Evolutionary conservation across 2,797 vertebrate species (phyloP).

Genomic region (Channallabes apus): DNA sequence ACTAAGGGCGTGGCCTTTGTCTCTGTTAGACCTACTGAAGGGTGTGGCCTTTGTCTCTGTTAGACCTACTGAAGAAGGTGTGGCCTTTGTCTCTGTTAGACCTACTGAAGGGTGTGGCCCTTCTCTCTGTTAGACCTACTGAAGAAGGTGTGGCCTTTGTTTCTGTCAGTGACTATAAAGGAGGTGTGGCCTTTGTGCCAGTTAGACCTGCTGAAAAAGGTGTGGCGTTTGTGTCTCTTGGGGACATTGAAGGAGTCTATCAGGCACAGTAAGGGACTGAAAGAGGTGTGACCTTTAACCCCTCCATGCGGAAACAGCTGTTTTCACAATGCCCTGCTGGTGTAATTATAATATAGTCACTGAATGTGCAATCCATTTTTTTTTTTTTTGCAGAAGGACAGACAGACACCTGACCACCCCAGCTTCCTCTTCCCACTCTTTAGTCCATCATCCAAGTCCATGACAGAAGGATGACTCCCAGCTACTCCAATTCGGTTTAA

Average conservation of each 20-base stretch:
- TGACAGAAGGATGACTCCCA: neutral
- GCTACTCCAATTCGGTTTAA: neutral
- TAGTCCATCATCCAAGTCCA: neutral
- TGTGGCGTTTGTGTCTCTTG: neutral
- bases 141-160: neutral
- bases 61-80: neutral
- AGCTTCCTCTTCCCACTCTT: neutral
- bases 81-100: neutral
- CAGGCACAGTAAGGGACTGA: neutral
- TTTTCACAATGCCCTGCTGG: neutral
- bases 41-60: neutral
- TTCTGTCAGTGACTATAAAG: rapidly evolving
- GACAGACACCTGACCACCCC: neutral
- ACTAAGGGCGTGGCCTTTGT: neutral
- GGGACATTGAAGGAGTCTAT: neutral
- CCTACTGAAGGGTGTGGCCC: neutral
- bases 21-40: no score
- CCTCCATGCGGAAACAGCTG: neutral
- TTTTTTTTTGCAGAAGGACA: neutral
- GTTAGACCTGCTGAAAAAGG: neutral
- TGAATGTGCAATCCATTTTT: neutral
- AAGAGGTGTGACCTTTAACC: neutral
- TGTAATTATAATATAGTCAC: neutral
- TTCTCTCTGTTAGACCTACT: neutral
- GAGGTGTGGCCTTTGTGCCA: neutral